Conservation (phyloP, 2,888 invertebrate species). For the Minunthozetes semirufus region DNA sequence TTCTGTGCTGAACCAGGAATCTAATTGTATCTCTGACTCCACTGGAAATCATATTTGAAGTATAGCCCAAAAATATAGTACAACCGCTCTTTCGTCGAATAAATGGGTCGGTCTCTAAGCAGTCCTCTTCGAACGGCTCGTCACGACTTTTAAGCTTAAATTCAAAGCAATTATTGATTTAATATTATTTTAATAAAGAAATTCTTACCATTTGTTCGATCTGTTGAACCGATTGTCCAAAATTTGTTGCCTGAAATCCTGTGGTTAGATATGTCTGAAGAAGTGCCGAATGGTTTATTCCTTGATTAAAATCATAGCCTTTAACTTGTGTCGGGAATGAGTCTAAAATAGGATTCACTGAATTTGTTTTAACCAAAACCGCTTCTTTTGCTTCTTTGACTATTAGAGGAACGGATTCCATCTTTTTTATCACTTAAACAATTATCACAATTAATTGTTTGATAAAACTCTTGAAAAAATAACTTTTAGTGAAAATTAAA, state of each 20-base stretch:
- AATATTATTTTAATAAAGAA: background rate
- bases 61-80: conserved; percentile 93
- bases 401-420: background rate
- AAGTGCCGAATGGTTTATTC: conserved; percentile 75
- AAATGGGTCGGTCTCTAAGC: conserved; percentile 71
- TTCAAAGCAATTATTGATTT: background rate
- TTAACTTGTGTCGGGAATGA: conserved; percentile 44
- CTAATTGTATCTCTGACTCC: conserved; percentile 85
- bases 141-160: conserved; percentile 62
- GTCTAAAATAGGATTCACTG: background rate
- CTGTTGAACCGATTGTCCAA: conserved; percentile 82
- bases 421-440: too few species aligned
- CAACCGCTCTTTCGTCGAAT: conserved; percentile 59
- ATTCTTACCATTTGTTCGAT: conserved; percentile 74
- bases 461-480: too few species aligned
- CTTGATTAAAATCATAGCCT: conserved; percentile 90
- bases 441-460: too few species aligned
- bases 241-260: conserved; percentile 97
- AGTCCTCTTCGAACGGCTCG: conserved; percentile 58
- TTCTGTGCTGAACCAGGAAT: conserved; percentile 74
- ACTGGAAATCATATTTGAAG: conserved; percentile 93
- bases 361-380: conserved; percentile 9
- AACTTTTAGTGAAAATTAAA: too few species aligned
- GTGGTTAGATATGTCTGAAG: conserved; percentile 69
- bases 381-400: conserved; percentile 19